Evolutionary conservation across 2,888 invertebrate genomes (phyloP), one percentile per base, ranked within the genome.

Genomic region (Dolichomitus sp.): DNA sequence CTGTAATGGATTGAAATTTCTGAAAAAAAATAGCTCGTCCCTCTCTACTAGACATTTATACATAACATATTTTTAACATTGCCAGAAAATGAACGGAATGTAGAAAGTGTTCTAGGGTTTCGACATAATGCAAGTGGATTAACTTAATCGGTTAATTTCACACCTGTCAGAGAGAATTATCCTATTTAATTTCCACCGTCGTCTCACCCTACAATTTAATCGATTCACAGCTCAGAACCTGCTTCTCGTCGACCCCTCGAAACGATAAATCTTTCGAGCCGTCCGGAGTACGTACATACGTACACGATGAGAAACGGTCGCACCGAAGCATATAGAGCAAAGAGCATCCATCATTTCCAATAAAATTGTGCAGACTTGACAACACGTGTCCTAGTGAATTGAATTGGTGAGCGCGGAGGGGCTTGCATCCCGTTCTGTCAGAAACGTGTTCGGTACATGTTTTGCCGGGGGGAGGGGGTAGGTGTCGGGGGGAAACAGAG

Each of bases 311-410:
- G 73, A 27, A 65, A 65, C 50, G 45, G 37, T 27, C 54, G 37
- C 30, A n/a, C 12, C n/a, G 42, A 4, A 77, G 65, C 66, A 17
- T 33, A 27, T 33, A 72, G 77, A 73, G 59, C 81, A 77, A 81
- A 68, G 77, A 83, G 83, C 80, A 83, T 83, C 76, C 73, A 80
- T 83, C 80, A 83, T 80, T 73, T 80, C 48, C 72, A 83, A 80
- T 77, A 80, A 83, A 83, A 83, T 83, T 80, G 80, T 73, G 73
- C 80, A 70, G 80, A 83, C 76, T 76, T 77, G 83, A 83, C 83
- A 83, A 80, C 80, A 77, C 83, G 80, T 80, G 80, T 80, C 63
- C 76, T 48, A 72, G 83, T 63, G 83, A 83, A 83, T 83, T 77
- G 83, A 83, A 83, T 83, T 61, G 61, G 76, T 40, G 80, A 61